phyloP scores from a whole-genome alignment of 2,113 vertebrate species.

The Procavia capensis region DNA sequence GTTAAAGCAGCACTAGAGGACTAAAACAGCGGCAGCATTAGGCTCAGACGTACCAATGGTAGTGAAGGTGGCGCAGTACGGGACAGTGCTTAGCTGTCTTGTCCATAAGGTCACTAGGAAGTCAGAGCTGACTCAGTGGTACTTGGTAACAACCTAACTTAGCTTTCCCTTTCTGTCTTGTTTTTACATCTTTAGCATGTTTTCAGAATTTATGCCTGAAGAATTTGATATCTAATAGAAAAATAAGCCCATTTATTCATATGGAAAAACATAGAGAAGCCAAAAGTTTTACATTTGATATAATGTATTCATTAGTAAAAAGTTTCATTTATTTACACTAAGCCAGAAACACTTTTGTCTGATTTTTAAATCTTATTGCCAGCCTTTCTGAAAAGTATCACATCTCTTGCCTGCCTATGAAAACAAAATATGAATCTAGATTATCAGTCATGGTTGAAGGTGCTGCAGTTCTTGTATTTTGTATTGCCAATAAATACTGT shows the following conservation, averaged over 20 bases:
- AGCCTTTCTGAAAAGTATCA: slow-evolving; percentile 10
- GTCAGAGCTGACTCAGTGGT: too few species aligned
- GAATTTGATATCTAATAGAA: background rate
- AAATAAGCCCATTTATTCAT: slow-evolving; percentile 8
- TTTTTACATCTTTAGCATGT: background rate
- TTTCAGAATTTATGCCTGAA: background rate
- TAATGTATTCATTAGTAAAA: background rate
- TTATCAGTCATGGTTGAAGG: background rate
- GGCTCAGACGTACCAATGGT: too few species aligned
- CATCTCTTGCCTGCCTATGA: background rate
- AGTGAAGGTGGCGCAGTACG: too few species aligned
- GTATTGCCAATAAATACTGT: background rate
- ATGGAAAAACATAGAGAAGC: background rate
- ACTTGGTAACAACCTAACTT: background rate
- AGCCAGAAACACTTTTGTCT: background rate
- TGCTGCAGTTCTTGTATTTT: background rate
- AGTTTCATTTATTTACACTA: slow-evolving; percentile 1
- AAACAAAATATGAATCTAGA: slow-evolving; percentile 34
- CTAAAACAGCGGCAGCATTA: too few species aligned
- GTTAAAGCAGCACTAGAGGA: too few species aligned
- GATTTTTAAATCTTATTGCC: background rate
- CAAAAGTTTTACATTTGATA: background rate
- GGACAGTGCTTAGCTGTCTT: too few species aligned
- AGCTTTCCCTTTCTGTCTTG: background rate
- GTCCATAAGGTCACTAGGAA: too few species aligned